Evolutionary conservation across 1,140 invertebrate genomes (phyloP).

Genomic region (Armadillidium nasatum): DNA sequence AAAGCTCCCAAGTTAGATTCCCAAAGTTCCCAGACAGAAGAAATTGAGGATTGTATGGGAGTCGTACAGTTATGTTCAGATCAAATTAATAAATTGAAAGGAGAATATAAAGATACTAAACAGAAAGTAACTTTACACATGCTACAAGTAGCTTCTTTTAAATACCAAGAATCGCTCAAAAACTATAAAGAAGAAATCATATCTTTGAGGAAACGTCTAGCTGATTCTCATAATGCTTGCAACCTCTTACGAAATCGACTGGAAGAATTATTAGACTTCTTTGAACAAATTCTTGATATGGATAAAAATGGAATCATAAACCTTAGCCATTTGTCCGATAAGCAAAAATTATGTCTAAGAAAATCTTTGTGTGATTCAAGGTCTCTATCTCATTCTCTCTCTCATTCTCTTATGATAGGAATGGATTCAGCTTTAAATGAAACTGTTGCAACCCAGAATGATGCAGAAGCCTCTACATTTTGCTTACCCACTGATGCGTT

Average conservation of each 20-base stretch:
- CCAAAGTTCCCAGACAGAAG: constrained; percentile 21
- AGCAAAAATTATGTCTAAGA: constrained; percentile 53
- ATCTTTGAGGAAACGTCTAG: constrained; percentile 42
- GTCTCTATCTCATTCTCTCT: constrained; percentile 56
- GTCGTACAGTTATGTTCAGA: constrained; percentile 5
- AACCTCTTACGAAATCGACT: constrained; percentile 59
- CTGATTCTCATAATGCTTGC: constrained; percentile 62
- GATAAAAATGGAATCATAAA: constrained; percentile 51
- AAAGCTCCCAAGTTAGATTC: constrained; percentile 7
- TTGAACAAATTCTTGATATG: constrained; percentile 64
- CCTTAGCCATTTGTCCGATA: constrained; percentile 53
- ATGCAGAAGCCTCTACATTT: background rate
- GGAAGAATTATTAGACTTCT: constrained; percentile 65
- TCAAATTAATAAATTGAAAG: constrained; percentile 21
- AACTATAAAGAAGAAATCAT: constrained; percentile 43
- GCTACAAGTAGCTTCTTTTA: constrained; percentile 22
- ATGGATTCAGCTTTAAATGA: constrained; percentile 42
- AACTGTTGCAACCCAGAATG: constrained; percentile 4
- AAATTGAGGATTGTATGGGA: background rate
- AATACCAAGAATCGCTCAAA: constrained; percentile 38
- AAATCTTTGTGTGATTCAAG: constrained; percentile 57
- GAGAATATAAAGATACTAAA: constrained; percentile 31
- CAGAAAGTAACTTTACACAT: constrained; percentile 28
- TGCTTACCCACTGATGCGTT: background rate
- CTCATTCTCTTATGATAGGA: constrained; percentile 47